phyloP scores from a whole-genome alignment of 1,140 invertebrate genomes.

The Neodiprion virginianus region DNA sequence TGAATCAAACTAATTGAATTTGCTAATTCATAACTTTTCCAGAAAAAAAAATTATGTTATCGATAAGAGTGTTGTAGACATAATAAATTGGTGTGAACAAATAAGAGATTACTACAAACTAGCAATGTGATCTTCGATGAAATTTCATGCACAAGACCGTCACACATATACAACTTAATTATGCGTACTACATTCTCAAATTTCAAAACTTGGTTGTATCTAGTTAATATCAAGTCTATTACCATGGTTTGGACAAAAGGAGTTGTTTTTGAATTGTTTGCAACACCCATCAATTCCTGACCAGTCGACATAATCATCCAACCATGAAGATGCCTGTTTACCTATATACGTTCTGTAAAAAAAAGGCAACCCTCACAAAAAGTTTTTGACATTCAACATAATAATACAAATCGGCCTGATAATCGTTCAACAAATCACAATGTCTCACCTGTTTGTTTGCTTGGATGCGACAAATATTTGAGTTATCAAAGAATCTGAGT shows the following conservation, averaged over 20 bases:
- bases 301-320: slow-evolving; percentile 98
- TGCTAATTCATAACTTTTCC: no score
- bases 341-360: slow-evolving; percentile 81
- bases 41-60: no score
- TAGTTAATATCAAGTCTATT: slow-evolving; percentile 27
- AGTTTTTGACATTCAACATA: background rate
- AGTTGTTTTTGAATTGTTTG: slow-evolving; percentile 65
- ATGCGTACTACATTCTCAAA: no score
- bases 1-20: no score
- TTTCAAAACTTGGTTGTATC: no score
- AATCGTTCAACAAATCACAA: background rate
- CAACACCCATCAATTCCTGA: slow-evolving; percentile 66
- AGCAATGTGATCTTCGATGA: no score
- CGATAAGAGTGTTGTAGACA: no score
- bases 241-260: slow-evolving; percentile 75
- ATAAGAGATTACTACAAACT: no score
- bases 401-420: background rate
- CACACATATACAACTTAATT: no score
- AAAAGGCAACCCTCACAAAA: slow-evolving; percentile 16
- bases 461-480: slow-evolving; percentile 84
- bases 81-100: no score
- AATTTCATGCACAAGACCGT: no score
- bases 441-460: slow-evolving; percentile 66
- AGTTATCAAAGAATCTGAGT: slow-evolving; percentile 80
- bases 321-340: slow-evolving; percentile 89